Evolutionary conservation across 2,888 invertebrate species (phyloP), one percentile per base, ranked within the genome.

Genomic region (Frankliniella fusca): DNA sequence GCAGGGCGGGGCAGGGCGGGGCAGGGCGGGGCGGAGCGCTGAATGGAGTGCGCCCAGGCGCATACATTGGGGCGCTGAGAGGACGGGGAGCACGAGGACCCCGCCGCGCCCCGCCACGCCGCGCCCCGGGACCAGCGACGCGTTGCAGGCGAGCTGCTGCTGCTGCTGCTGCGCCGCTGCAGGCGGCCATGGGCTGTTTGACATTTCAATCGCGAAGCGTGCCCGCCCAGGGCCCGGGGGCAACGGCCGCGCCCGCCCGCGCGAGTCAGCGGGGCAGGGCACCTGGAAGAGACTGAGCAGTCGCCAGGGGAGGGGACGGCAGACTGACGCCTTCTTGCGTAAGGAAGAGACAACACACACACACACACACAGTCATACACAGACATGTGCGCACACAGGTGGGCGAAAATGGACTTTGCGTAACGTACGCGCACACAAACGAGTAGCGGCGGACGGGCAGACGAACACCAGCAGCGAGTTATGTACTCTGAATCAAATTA

Each of bases 171-270:
- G 48, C 76, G 50, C 79, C 7, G 82, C 81, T 38, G 80, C 82
- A 48, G 23, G 23, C 28, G 20, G 81, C 12, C 27, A 48, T 12
- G 82, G 18, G 50, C 50, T 80, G 49, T 49, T 28, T 49, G 50
- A 81, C 61, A 48, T 48, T 50, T 79, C 76, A 81, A 81, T 61
- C 81, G 81, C 20, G 82, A 48, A 76, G 81, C 50, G 28, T 61
- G 70, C 82, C 81, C 81, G 18, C 48, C 82, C 3, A 3, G 38
- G 27, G 48, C 12, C 50, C 70, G 23, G 70, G 70, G 12, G 70
- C 70, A 76, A 76, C 70, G 70, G 8, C 70, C 70, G 11, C 70
- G 8, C 70, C 23, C 11, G 70, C 23, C n/a, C n/a, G n/a, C n/a
- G n/a, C n/a, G n/a, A n/a, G n/a, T n/a, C n/a, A n/a, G n/a, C 20